Evolutionary conservation across 2,113 vertebrate species (phyloP).

Genomic region (Girardinichthys multiradiatus): DNA sequence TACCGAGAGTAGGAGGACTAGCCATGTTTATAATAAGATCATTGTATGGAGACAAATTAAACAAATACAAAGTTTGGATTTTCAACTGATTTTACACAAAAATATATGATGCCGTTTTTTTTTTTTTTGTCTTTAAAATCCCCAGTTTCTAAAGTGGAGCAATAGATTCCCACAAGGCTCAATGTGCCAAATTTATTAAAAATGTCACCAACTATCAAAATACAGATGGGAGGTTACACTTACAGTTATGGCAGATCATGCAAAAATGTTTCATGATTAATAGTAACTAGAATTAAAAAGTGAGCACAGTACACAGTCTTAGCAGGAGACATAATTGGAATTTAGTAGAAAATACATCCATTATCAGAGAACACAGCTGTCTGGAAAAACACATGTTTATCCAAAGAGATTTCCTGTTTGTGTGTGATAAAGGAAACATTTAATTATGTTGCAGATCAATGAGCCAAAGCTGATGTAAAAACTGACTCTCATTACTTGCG

Average conservation of each 20-base stretch:
- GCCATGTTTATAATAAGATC: background rate
- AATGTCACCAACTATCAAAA: background rate
- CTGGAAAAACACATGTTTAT: slow-evolving; percentile 2
- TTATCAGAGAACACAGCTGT: slow-evolving; percentile 16
- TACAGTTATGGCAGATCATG: background rate
- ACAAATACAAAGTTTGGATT: no score
- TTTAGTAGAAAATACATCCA: background rate
- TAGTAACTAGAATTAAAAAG: background rate
- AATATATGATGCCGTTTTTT: no score
- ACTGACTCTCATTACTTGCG: slow-evolving; percentile 14
- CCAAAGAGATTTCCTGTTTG: background rate
- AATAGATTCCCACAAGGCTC: no score
- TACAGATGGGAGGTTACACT: background rate
- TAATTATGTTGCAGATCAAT: slow-evolving; percentile 31
- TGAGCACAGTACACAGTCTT: background rate
- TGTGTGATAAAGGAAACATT: slow-evolving; percentile 31
- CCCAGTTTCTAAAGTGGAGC: no score
- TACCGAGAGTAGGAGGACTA: background rate
- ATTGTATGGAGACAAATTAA: background rate
- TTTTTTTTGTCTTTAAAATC: no score
- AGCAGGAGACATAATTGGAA: background rate
- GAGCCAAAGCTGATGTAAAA: slow-evolving; percentile 18
- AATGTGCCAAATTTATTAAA: background rate
- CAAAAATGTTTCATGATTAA: background rate
- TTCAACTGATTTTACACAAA: no score